A percentile compares a stretch with the other conserved stretches of the same genome.
phyloP scores from a whole-genome alignment of 2,888 invertebrate genomes.

The Xanthia icteritia region DNA sequence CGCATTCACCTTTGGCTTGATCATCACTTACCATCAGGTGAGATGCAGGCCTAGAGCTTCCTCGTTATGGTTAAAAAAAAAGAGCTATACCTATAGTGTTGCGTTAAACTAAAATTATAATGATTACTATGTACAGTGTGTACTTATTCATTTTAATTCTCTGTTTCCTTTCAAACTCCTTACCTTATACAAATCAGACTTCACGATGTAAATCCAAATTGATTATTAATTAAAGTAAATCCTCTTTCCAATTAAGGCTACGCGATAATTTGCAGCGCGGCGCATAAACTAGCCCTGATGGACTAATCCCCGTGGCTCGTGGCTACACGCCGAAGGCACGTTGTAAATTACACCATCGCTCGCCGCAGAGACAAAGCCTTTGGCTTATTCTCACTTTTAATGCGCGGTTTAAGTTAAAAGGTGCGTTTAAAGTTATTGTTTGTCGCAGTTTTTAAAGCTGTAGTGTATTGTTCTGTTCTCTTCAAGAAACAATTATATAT shows the following conservation, averaged over 20 bases:
- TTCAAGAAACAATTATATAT: no score
- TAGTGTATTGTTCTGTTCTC: constrained; percentile 14
- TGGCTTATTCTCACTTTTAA: constrained; percentile 72
- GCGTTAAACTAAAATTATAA: not conserved
- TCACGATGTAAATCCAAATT: constrained; percentile 39
- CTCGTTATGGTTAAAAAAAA: not conserved
- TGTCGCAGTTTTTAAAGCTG: constrained; percentile 31
- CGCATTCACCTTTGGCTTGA: no score
- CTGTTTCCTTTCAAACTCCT: not conserved
- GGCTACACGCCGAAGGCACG: constrained; percentile 72
- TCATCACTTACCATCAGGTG: no score
- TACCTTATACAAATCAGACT: constrained; percentile 11
- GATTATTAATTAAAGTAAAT: constrained; percentile 74
- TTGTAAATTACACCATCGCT: constrained; percentile 83
- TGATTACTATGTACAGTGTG: no score
- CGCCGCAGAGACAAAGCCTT: constrained; percentile 77
- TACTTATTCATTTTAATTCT: constrained; percentile 4
- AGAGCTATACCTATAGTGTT: not conserved
- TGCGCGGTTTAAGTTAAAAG: constrained; percentile 32
- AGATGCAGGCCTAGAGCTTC: no score
- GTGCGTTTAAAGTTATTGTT: constrained; percentile 43
- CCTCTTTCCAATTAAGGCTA: constrained; percentile 81
- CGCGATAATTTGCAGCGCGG: constrained; percentile 80
- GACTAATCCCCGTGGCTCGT: constrained; percentile 79
- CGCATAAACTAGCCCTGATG: constrained; percentile 79